Percentiles rank a stretch among this genome's conserved stretches.
Conservation (phyloP, 2,113 vertebrate genomes). For the Dendropsophus ebraccatus region DNA sequence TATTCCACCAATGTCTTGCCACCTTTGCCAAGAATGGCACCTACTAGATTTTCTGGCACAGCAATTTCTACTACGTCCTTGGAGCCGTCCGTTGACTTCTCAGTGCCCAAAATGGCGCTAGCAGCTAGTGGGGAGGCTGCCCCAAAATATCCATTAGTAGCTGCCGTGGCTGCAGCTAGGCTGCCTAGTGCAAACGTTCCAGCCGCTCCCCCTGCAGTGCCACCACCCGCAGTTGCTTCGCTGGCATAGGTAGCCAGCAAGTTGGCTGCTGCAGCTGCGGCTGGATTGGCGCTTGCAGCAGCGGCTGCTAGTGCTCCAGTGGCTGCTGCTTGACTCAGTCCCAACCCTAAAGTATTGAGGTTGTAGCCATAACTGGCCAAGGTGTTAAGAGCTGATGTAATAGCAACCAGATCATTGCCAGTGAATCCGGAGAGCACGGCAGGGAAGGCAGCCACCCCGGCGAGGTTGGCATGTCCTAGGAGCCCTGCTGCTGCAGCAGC, state of each 20-base stretch:
- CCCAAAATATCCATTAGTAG: conserved; percentile 87
- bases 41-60: conserved; percentile 88
- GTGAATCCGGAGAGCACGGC: conserved; percentile 87
- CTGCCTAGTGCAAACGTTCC: conserved; percentile 88
- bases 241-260: conserved; percentile 88
- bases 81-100: conserved; percentile 87
- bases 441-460: conserved; percentile 85
- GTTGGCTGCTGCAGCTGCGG: conserved; percentile 85
- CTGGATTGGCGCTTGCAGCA: conserved; percentile 86
- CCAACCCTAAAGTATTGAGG: conserved; percentile 87
- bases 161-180: conserved; percentile 89
- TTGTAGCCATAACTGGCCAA: conserved; percentile 90
- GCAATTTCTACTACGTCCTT: conserved; percentile 91
- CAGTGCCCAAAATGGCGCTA: conserved; percentile 87
- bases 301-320: conserved; percentile 87
- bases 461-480: conserved; percentile 87
- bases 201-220: conserved; percentile 82
- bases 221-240: conserved; percentile 84
- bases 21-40: conserved; percentile 89
- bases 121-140: conserved; percentile 87
- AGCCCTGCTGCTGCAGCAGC: conserved; percentile 86
- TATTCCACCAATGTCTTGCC: conserved; percentile 90
- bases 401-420: conserved; percentile 88
- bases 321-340: conserved; percentile 85
- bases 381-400: conserved; percentile 89